Percentiles rank a stretch among this genome's conserved stretches.
Conservation (phyloP, 1,140 invertebrate genomes). For the Charaxes varanes region DNA sequence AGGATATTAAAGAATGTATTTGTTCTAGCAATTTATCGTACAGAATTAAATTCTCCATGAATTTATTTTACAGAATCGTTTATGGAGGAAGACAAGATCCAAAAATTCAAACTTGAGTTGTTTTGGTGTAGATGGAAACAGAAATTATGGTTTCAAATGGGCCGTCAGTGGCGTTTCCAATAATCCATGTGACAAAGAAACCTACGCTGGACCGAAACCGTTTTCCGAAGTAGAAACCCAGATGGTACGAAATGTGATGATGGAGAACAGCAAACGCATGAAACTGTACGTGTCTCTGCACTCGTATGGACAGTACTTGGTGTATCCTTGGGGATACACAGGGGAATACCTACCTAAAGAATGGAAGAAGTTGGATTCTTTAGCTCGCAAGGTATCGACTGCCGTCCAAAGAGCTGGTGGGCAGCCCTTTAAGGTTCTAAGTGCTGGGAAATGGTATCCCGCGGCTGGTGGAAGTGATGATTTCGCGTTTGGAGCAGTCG, state of each 20-base stretch:
- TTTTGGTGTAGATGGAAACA: conserved; percentile 78
- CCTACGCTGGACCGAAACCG: conserved; percentile 79
- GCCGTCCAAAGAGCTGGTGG: conserved; percentile 60
- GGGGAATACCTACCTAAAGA: conserved; percentile 45
- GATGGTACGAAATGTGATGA: conserved; percentile 76
- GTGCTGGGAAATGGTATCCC: conserved; percentile 74
- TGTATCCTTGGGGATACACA: conserved; percentile 77
- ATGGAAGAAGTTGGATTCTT: conserved; percentile 44
- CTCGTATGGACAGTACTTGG: conserved; percentile 77
- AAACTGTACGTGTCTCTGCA: conserved; percentile 82
- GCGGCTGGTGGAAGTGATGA: conserved; percentile 83
- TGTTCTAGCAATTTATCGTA: too few species aligned
- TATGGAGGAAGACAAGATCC: conserved; percentile 78
- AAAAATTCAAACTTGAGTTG: conserved; percentile 57
- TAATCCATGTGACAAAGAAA: conserved; percentile 80
- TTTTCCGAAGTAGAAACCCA: conserved; percentile 86
- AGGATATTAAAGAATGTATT: too few species aligned
- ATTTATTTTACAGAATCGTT: conserved; percentile 62
- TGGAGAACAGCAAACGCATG: conserved; percentile 68
- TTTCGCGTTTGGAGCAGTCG: conserved; percentile 78
- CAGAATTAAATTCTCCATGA: too few species aligned
- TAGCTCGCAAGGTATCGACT: conserved; percentile 48
- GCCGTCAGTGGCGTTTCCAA: conserved; percentile 77
- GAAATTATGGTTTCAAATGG: conserved; percentile 82
- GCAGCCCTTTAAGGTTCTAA: conserved; percentile 66